A percentile compares a stretch with the other conserved stretches of the same genome.
These are phyloP conservation scores for Apostichopus leukothele DNA, from an alignment of 53 echinoderm and acorn worm species.

Conservation along the genomic window DNA sequence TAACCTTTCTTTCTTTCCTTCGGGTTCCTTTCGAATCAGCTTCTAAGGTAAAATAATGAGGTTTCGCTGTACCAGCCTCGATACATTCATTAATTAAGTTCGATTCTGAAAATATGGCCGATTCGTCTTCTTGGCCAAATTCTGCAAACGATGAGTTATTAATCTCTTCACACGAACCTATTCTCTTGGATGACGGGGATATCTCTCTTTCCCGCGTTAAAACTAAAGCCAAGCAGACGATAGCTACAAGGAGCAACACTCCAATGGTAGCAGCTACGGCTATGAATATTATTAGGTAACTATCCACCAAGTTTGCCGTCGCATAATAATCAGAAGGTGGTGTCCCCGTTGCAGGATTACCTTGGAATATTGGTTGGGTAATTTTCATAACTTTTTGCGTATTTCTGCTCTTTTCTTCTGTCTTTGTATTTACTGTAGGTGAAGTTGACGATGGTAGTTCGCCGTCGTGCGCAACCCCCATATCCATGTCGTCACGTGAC, in stretches of 20 bases:
- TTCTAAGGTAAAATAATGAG: slow-evolving; percentile 28
- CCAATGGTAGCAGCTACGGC: not conserved
- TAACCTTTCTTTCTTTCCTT: slow-evolving; percentile 12
- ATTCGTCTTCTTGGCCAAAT: not conserved
- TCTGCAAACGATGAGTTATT: not conserved
- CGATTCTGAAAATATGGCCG: not conserved
- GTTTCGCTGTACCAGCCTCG: not conserved
- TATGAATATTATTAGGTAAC: slow-evolving; percentile 26
- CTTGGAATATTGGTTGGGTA: no score
- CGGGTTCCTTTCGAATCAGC: not conserved
- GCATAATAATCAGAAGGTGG: not conserved
- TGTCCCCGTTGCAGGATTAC: not conserved
- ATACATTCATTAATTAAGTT: slow-evolving; percentile 26
- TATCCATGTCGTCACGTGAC: not conserved
- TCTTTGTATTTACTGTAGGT: no score
- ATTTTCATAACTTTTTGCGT: no score
- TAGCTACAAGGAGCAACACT: slow-evolving; percentile 5
- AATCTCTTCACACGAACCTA: not conserved
- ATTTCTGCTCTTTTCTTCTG: no score
- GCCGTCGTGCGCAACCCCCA: not conserved
- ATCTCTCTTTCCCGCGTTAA: not conserved
- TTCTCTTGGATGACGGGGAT: not conserved
- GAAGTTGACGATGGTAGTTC: not conserved
- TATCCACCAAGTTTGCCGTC: not conserved
- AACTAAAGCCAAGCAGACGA: slow-evolving; percentile 33